These are phyloP conservation scores for Sesamia inferens DNA, from an alignment of 2,888 invertebrate species.

Conservation along the genomic window DNA sequence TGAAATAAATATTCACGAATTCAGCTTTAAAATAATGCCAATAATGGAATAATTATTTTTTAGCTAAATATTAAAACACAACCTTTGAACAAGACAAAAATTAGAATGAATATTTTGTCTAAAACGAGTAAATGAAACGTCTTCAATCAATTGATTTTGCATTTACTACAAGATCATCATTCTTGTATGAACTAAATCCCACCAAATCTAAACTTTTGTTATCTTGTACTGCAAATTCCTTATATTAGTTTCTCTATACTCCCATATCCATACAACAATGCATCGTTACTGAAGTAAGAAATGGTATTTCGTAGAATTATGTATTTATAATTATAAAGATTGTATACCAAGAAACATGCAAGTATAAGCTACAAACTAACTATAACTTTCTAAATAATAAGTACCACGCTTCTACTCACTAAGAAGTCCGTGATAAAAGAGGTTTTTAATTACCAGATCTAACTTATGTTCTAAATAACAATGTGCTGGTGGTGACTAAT, in stretches of 20 bases:
- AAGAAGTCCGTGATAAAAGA: constrained; percentile 5
- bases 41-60: neutral
- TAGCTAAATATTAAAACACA: neutral
- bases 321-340: neutral
- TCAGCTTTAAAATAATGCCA: neutral
- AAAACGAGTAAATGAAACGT: neutral
- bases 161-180: neutral
- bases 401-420: constrained; percentile 16
- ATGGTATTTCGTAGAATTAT: constrained; percentile 3
- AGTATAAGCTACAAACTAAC: constrained; percentile 31
- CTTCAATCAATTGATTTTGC: neutral
- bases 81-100: neutral
- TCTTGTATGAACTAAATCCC: neutral
- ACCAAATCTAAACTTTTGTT: neutral
- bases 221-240: neutral
- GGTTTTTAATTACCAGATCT: constrained; percentile 10
- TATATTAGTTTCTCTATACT: neutral
- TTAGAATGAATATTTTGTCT: neutral
- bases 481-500: neutral
- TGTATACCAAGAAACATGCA: constrained; percentile 11
- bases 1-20: constrained; percentile 16
- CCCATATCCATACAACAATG: neutral
- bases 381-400: constrained; percentile 36
- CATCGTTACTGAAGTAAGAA: neutral
- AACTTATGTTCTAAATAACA: constrained; percentile 5